Percentiles rank a stretch among this genome's conserved stretches.
Conservation (phyloP, 1,140 invertebrate genomes). For the Drosophila dunni region DNA sequence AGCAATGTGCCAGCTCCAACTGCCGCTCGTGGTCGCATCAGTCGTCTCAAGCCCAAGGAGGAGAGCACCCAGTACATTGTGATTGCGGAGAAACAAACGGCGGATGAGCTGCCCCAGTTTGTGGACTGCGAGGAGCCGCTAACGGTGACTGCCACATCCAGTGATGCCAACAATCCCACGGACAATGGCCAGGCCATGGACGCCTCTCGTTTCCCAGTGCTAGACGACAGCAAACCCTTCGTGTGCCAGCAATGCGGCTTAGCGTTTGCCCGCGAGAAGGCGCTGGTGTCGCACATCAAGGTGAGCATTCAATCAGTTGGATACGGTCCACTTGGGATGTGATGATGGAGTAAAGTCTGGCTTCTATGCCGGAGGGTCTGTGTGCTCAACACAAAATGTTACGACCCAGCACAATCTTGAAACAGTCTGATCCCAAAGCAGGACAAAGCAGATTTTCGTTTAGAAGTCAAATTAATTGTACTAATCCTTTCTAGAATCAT, state of each 20-base stretch:
- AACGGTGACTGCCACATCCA: neutral
- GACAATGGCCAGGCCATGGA: conserved; percentile 14
- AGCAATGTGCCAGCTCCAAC: conserved; percentile 39
- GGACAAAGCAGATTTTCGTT: neutral
- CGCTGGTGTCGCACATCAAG: conserved; percentile 89
- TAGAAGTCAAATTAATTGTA: neutral
- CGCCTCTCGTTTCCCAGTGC: conserved; percentile 85
- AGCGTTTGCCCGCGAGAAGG: conserved; percentile 92
- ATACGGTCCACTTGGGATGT: conserved; percentile 15
- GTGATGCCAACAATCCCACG: neutral
- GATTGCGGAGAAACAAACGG: conserved; percentile 47
- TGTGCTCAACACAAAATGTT: conserved; percentile 31
- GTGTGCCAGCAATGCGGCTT: conserved; percentile 92
- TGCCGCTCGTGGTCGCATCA: conserved; percentile 67
- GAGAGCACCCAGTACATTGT: conserved; percentile 67
- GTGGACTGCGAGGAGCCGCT: conserved; percentile 39
- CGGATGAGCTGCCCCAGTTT: conserved; percentile 35
- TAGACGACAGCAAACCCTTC: conserved; percentile 90
- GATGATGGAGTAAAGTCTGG: conserved; percentile 20
- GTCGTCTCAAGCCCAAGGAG: conserved; percentile 76
- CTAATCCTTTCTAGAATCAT: conserved; percentile 86
- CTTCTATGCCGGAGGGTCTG: conserved; percentile 22
- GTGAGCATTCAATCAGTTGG: conserved; percentile 65
- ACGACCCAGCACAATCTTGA: conserved; percentile 40
- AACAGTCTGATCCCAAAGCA: conserved; percentile 30